phyloP scores from a whole-genome alignment of 2,888 invertebrate species.

The Geophilus truncorum region DNA sequence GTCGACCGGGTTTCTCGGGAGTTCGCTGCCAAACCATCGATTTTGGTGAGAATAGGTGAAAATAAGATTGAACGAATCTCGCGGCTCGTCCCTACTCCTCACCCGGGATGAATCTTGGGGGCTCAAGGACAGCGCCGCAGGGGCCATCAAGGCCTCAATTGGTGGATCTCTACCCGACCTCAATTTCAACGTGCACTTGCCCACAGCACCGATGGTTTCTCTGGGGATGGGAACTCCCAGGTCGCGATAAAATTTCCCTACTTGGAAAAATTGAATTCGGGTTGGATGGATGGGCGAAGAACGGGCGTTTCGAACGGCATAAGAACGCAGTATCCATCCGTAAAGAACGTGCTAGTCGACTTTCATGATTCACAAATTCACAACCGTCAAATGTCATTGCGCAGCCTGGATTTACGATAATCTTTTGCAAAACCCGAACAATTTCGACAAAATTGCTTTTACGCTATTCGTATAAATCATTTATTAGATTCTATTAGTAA shows the following conservation, averaged over 20 bases:
- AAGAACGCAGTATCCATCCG: background rate
- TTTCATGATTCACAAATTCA: slow-evolving; percentile 17
- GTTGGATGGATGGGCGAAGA: background rate
- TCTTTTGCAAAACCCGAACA: slow-evolving; percentile 50
- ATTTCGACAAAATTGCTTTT: background rate
- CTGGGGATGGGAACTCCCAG: slow-evolving; percentile 14
- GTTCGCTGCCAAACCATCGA: slow-evolving; percentile 43
- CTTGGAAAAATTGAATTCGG: slow-evolving; percentile 20
- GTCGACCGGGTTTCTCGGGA: slow-evolving; percentile 43
- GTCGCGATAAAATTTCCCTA: slow-evolving; percentile 25
- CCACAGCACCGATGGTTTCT: slow-evolving; percentile 17
- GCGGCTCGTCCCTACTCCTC: slow-evolving; percentile 1
- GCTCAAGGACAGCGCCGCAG: slow-evolving; percentile 27
- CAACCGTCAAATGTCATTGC: background rate
- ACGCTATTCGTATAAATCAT: background rate
- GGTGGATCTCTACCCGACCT: slow-evolving; percentile 23
- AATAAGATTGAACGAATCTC: slow-evolving; percentile 25
- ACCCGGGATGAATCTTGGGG: slow-evolving; percentile 22
- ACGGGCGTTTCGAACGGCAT: background rate
- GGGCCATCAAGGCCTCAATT: slow-evolving; percentile 25
- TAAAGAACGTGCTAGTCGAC: background rate
- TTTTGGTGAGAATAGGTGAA: slow-evolving; percentile 30
- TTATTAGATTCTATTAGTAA: no score
- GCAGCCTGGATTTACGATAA: slow-evolving; percentile 22
- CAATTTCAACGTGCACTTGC: slow-evolving; percentile 17